Evolutionary conservation across 2,113 vertebrate genomes (phyloP).

Genomic region (Aspidoscelis tigris): DNA sequence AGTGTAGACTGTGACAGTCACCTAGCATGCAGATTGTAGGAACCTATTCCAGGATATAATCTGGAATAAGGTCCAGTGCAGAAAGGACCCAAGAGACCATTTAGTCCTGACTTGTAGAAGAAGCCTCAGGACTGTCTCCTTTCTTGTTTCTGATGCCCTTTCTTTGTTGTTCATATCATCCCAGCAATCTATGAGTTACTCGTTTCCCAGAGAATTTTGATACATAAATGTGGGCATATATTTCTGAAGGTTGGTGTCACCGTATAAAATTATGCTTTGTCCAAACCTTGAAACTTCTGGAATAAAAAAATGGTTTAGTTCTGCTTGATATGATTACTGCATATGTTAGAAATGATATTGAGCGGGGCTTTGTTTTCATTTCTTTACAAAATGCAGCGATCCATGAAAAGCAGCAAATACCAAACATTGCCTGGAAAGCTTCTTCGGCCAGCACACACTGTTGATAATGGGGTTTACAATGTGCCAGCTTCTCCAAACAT

Average conservation of each 20-base stretch:
- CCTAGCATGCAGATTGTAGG: too few species aligned
- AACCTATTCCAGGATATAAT: too few species aligned
- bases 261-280: neutral
- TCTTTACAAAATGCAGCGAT: slow-evolving; percentile 64
- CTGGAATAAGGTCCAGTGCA: too few species aligned
- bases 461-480: slow-evolving; percentile 71
- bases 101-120: neutral
- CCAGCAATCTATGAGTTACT: neutral
- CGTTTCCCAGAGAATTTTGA: neutral
- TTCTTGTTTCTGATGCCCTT: neutral
- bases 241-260: neutral
- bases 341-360: neutral
- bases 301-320: neutral
- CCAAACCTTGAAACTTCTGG: neutral
- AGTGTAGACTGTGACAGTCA: too few species aligned
- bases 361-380: neutral
- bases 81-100: too few species aligned
- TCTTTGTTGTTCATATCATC: neutral
- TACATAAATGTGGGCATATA: neutral
- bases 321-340: neutral
- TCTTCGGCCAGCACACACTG: slow-evolving; percentile 77
- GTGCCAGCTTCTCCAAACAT: slow-evolving; percentile 56
- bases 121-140: neutral
- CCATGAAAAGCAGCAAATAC: slow-evolving; percentile 76
- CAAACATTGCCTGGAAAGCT: slow-evolving; percentile 85